phyloP scores from a whole-genome alignment of 1,140 invertebrate species.

The Leptopilina clavipes region DNA sequence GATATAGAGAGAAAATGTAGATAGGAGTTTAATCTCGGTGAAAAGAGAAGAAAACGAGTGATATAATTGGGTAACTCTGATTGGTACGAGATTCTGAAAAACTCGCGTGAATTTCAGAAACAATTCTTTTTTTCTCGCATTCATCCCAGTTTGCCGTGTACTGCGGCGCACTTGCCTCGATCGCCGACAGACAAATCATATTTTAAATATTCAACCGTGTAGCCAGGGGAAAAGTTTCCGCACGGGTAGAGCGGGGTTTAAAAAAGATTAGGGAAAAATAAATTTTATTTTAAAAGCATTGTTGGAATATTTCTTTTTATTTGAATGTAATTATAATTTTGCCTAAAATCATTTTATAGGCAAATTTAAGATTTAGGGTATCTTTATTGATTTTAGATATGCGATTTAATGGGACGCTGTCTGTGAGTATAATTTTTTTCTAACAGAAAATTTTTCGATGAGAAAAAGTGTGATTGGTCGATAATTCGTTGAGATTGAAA shows the following conservation, averaged over 20 bases:
- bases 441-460: too few relatives aligned
- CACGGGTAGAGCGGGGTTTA: neutral
- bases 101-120: conserved; percentile 31
- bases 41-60: neutral
- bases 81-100: conserved; percentile 33
- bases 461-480: neutral
- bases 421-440: too few relatives aligned
- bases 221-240: conserved; percentile 17
- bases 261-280: conserved; percentile 21
- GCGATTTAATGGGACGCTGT: too few relatives aligned
- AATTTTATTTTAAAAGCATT: neutral
- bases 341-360: too few relatives aligned
- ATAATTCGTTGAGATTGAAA: neutral
- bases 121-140: conserved; percentile 24
- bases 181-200: conserved; percentile 32
- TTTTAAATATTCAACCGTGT: conserved; percentile 28
- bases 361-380: too few relatives aligned
- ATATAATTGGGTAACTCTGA: conserved; percentile 25
- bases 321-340: neutral
- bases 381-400: too few relatives aligned
- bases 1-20: neutral
- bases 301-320: neutral
- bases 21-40: conserved; percentile 24
- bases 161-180: conserved; percentile 29
- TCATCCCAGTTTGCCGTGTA: neutral